Percentiles rank a stretch among this genome's conserved stretches.
Evolutionary conservation across 2,113 vertebrate genomes (phyloP).

Genomic region (Agapornis roseicollis): DNA sequence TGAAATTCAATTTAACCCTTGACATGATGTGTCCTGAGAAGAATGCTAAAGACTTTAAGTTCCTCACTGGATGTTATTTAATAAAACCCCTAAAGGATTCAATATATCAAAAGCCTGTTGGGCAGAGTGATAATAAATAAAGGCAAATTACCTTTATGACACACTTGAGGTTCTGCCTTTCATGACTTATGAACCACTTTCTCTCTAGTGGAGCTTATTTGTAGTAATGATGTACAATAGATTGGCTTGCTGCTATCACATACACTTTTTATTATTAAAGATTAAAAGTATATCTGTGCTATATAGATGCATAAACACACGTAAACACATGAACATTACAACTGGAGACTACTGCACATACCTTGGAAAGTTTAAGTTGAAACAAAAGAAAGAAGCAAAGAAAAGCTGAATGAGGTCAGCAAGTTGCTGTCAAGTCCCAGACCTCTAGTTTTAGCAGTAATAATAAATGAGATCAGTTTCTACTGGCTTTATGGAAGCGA

Average conservation of each 20-base stretch:
- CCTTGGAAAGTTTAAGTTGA: neutral
- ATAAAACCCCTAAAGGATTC: neutral
- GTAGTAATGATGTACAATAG: neutral
- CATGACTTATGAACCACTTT: slow-evolving; percentile 19
- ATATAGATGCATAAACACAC: neutral
- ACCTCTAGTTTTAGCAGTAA: neutral
- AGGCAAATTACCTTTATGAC: slow-evolving; percentile 17
- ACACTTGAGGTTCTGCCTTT: slow-evolving; percentile 8
- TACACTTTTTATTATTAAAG: neutral
- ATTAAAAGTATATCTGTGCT: neutral
- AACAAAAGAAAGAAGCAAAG: neutral
- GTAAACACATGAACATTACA: neutral
- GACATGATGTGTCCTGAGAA: neutral
- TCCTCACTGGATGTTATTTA: neutral
- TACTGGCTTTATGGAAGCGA: neutral
- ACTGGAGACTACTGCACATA: neutral
- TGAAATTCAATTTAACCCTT: slow-evolving; percentile 13
- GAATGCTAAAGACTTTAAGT: neutral
- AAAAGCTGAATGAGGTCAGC: neutral
- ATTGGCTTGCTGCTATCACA: neutral
- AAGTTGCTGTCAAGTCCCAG: neutral
- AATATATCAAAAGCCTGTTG: slow-evolving; percentile 11
- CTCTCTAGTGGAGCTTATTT: neutral
- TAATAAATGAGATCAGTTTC: neutral
- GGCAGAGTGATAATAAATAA: slow-evolving; percentile 2